Evolutionary conservation across 2,113 vertebrate genomes (phyloP).

Genomic region (Paracanthobrama guichenoti): DNA sequence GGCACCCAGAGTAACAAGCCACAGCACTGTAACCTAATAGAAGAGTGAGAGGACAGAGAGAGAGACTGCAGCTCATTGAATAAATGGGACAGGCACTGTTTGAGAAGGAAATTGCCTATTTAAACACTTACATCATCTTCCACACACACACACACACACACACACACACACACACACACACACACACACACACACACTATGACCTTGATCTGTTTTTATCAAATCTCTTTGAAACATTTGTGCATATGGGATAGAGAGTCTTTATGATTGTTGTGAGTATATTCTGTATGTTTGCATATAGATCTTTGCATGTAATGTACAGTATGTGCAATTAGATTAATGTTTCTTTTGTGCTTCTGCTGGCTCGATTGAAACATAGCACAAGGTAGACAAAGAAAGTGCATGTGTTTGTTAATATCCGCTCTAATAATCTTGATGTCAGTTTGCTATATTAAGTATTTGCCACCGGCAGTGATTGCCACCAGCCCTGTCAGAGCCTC

Average conservation of each 20-base stretch:
- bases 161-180: not conserved
- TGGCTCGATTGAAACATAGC: not conserved
- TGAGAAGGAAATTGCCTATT: slow-evolving; percentile 41
- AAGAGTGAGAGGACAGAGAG: not conserved
- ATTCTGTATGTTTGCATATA: not conserved
- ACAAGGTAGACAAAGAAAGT: slow-evolving; percentile 5
- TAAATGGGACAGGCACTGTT: slow-evolving; percentile 27
- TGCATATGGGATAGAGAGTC: not conserved
- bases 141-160: not conserved
- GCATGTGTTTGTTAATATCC: slow-evolving; percentile 22
- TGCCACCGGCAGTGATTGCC: slow-evolving; percentile 5
- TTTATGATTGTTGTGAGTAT: not conserved
- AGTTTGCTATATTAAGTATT: slow-evolving; percentile 25
- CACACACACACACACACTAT: not conserved
- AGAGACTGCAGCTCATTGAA: slow-evolving; percentile 22
- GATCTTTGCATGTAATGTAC: not conserved
- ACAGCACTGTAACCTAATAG: slow-evolving; percentile 34
- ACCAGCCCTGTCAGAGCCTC: slow-evolving; percentile 19
- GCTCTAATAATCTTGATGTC: slow-evolving; percentile 48
- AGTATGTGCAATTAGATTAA: not conserved
- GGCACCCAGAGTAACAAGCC: slow-evolving; percentile 12
- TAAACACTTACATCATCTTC: slow-evolving; percentile 31
- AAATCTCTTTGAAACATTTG: slow-evolving; percentile 20
- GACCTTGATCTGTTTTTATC: slow-evolving; percentile 33
- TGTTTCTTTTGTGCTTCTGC: not conserved